These are phyloP conservation scores for Bruchidius siliquastri DNA, from an alignment of 2,888 invertebrate genomes.

Conservation along the genomic window DNA sequence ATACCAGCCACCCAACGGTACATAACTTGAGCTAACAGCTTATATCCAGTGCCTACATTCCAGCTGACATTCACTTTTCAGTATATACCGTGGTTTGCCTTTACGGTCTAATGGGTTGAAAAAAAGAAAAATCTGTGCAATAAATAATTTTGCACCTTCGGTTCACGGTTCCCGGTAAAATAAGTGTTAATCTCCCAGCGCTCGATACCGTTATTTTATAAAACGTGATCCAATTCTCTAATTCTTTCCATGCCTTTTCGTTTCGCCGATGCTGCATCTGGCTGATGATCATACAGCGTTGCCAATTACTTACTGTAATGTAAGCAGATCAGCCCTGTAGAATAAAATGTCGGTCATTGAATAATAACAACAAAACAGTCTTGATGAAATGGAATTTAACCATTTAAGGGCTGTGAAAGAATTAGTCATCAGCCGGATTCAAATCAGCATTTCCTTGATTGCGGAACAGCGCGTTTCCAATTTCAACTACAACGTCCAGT, in stretches of 20 bases:
- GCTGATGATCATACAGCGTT: background rate
- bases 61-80: background rate
- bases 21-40: background rate
- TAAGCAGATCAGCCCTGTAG: background rate
- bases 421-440: no score
- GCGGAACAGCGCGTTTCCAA: no score
- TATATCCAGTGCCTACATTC: background rate
- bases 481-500: no score
- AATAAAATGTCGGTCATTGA: no score
- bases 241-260: background rate
- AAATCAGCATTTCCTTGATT: no score
- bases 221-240: slow-evolving; percentile 10
- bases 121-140: slow-evolving; percentile 2
- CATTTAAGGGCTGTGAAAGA: no score
- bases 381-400: no score
- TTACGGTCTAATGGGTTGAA: slow-evolving; percentile 2
- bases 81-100: background rate
- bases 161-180: slow-evolving; percentile 4
- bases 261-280: background rate
- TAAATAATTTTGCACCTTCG: slow-evolving; percentile 11
- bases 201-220: slow-evolving; percentile 8
- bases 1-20: background rate
- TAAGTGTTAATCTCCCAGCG: slow-evolving; percentile 5
- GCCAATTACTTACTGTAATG: background rate
- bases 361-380: no score